Evolutionary conservation across 2,797 vertebrate genomes (phyloP).

Genomic region (Ibycter americanus): DNA sequence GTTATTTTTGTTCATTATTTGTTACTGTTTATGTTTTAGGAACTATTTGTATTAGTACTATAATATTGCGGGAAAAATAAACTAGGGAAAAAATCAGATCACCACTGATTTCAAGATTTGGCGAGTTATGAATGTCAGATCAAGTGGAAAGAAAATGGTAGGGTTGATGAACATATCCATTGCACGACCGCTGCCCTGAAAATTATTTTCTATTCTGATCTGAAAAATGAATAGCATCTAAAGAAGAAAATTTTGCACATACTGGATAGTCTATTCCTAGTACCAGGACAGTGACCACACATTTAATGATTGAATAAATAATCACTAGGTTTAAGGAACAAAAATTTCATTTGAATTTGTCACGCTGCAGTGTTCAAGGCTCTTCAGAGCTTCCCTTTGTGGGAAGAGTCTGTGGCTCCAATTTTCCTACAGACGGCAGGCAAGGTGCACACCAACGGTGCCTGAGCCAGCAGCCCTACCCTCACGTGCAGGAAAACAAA

Average conservation of each 20-base stretch:
- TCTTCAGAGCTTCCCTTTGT: not conserved
- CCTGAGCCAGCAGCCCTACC: not conserved
- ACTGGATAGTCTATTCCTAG: not conserved
- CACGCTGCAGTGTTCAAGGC: not conserved
- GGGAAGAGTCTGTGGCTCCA: not conserved
- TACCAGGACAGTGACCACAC: not conserved
- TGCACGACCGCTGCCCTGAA: not conserved
- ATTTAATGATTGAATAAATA: not conserved
- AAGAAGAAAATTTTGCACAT: not conserved
- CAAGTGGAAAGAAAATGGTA: not conserved
- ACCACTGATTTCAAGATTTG: not conserved
- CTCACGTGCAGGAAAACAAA: not conserved
- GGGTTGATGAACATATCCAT: not conserved
- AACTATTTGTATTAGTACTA: not conserved
- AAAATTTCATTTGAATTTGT: not conserved
- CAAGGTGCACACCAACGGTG: too few relatives aligned
- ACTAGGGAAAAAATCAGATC: not conserved
- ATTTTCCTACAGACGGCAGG: not conserved
- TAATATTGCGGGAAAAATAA: not conserved
- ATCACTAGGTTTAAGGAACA: not conserved
- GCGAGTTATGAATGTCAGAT: not conserved
- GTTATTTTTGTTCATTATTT: not conserved
- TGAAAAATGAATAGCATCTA: not conserved
- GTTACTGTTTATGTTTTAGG: not conserved
- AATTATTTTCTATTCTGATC: not conserved